These are phyloP conservation scores for Ceratina japonica DNA, from an alignment of 1,140 invertebrate species.

Conservation along the genomic window DNA sequence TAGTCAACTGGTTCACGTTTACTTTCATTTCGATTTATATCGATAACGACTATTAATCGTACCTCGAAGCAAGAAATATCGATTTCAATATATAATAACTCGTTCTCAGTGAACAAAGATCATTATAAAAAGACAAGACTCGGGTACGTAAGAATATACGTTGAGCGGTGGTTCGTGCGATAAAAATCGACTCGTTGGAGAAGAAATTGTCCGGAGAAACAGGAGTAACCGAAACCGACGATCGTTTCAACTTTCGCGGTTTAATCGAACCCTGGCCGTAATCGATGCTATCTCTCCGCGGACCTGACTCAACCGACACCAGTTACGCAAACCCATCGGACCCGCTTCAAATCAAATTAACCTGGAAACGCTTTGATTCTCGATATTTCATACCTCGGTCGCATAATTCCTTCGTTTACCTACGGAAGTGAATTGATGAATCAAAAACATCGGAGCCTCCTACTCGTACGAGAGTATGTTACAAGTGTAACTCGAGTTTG, in stretches of 20 bases:
- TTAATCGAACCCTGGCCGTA: constrained; percentile 41
- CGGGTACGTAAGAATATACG: not conserved
- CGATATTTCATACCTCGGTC: not conserved
- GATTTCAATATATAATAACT: not conserved
- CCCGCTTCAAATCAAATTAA: constrained; percentile 34
- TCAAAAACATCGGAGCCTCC: too few species aligned
- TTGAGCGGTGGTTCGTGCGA: not conserved
- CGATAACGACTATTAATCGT: too few species aligned
- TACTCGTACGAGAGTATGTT: too few species aligned
- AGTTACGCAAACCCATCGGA: constrained; percentile 38
- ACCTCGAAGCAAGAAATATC: not conserved
- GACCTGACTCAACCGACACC: constrained; percentile 27
- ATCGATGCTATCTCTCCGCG: constrained; percentile 40
- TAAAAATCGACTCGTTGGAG: constrained; percentile 28
- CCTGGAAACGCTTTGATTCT: constrained; percentile 14
- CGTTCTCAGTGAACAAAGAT: not conserved
- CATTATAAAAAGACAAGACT: not conserved
- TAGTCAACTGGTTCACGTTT: too few species aligned
- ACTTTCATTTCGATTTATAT: too few species aligned
- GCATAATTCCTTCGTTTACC: not conserved
- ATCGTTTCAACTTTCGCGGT: constrained; percentile 47
- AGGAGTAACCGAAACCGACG: constrained; percentile 28
- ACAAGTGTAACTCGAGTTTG: too few species aligned
- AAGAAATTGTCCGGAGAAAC: constrained; percentile 42
- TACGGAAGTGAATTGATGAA: too few species aligned